Evolutionary conservation across 2,888 invertebrate species (phyloP).

Genomic region (Synanthedon vespiformis): DNA sequence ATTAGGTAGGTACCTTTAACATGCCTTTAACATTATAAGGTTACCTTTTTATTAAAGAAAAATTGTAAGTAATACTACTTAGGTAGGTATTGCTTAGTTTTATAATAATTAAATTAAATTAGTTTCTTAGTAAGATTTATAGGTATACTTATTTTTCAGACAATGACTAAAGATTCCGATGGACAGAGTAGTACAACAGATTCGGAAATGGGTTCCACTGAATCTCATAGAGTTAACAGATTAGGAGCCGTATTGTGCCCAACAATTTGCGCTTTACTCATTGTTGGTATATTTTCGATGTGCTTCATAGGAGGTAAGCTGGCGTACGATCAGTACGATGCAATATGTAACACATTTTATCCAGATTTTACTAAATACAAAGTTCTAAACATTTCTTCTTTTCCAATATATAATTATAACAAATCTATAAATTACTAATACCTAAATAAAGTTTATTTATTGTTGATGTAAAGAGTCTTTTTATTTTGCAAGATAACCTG

Average conservation of each 20-base stretch:
- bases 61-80: too few relatives aligned
- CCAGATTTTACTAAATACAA: slow-evolving; percentile 28
- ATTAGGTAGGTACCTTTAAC: too few relatives aligned
- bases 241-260: slow-evolving; percentile 49
- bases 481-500: too few relatives aligned
- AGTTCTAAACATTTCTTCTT: not conserved
- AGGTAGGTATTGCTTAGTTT: too few relatives aligned
- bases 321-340: slow-evolving; percentile 44
- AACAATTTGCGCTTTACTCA: slow-evolving; percentile 39
- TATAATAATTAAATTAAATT: too few relatives aligned
- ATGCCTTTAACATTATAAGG: too few relatives aligned
- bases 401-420: too few relatives aligned
- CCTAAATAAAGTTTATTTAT: too few relatives aligned
- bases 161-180: slow-evolving; percentile 35
- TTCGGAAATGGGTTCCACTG: slow-evolving; percentile 36
- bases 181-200: slow-evolving; percentile 26
- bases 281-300: slow-evolving; percentile 34
- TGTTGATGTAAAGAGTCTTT: too few relatives aligned
- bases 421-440: too few relatives aligned
- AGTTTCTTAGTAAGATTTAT: too few relatives aligned
- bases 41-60: too few relatives aligned
- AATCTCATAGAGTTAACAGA: slow-evolving; percentile 23
- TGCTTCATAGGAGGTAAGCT: slow-evolving; percentile 41
- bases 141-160: not conserved
- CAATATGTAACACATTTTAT: slow-evolving; percentile 20